Evolutionary conservation across 2,113 vertebrate genomes (phyloP).

Genomic region (Ifrita kowaldi): DNA sequence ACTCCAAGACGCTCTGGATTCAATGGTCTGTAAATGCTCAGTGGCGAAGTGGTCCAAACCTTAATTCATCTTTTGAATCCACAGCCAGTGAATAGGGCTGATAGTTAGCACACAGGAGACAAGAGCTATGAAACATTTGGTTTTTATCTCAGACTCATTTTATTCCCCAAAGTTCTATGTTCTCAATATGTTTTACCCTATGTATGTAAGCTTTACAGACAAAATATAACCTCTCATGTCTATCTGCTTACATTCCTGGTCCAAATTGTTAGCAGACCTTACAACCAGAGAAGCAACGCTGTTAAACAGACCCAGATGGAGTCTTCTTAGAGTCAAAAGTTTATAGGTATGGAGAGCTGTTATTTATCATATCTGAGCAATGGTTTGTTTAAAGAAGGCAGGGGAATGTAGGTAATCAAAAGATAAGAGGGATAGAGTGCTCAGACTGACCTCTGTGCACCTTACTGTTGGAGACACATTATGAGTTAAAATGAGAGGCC

Average conservation of each 20-base stretch:
- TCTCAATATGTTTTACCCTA: conserved; percentile 25
- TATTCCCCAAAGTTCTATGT: conserved; percentile 5
- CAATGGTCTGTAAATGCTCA: background rate
- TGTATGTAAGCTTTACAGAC: conserved; percentile 17
- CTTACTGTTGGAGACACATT: background rate
- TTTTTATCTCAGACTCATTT: conserved; percentile 23
- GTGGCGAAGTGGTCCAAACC: background rate
- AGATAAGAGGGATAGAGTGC: conserved; percentile 2
- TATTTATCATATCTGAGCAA: conserved; percentile 14
- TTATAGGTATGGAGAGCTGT: background rate
- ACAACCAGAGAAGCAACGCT: conserved; percentile 20
- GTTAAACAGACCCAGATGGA: conserved; percentile 38
- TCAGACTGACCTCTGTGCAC: background rate
- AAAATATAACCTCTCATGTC: conserved; percentile 10
- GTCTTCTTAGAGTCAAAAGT: conserved; percentile 17
- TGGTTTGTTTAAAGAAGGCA: conserved; percentile 2
- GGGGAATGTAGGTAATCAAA: background rate
- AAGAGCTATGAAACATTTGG: background rate
- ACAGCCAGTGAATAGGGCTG: background rate
- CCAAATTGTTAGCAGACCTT: conserved; percentile 49
- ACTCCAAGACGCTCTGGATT: background rate
- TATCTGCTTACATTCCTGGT: conserved; percentile 32
- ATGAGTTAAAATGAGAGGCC: background rate
- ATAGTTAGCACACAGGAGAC: background rate
- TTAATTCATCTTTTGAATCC: background rate